Conservation (phyloP, 2,888 invertebrate species). For the Panopea generosa region DNA sequence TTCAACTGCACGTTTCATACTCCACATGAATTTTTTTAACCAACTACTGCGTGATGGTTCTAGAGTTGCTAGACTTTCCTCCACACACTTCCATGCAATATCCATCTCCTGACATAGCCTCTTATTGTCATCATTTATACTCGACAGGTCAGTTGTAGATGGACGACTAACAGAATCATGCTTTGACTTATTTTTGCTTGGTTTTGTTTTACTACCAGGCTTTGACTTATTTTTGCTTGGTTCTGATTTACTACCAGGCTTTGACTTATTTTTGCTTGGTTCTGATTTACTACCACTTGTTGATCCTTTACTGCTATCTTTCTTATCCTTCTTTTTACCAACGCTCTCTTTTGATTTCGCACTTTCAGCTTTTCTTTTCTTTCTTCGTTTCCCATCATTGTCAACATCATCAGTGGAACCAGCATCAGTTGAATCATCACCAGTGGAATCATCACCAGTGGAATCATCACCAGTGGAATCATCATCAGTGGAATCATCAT, state of each 20-base stretch:
- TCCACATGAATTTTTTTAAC: slow-evolving; percentile 14
- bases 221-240: no score
- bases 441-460: no score
- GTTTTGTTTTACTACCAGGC: no score
- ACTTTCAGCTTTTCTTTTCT: not conserved
- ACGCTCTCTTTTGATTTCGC: not conserved
- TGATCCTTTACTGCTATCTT: no score
- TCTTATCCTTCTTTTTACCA: not conserved
- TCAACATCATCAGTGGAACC: not conserved
- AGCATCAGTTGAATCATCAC: no score
- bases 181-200: no score
- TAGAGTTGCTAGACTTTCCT: slow-evolving; percentile 31
- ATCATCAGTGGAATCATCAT: not conserved
- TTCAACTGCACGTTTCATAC: slow-evolving; percentile 26
- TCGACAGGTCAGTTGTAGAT: no score
- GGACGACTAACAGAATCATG: no score
- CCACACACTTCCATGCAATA: slow-evolving; percentile 50
- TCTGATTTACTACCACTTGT: not conserved
- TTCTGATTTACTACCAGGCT: no score
- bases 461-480: not conserved
- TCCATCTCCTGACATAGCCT: slow-evolving; percentile 33
- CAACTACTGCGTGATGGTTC: slow-evolving; percentile 11
- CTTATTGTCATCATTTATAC: slow-evolving; percentile 18
- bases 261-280: not conserved
- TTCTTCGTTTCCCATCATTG: not conserved